A percentile compares a stretch with the other conserved stretches of the same genome.
Conservation (phyloP, 1,140 invertebrate species). For the Heterodera carotae region DNA sequence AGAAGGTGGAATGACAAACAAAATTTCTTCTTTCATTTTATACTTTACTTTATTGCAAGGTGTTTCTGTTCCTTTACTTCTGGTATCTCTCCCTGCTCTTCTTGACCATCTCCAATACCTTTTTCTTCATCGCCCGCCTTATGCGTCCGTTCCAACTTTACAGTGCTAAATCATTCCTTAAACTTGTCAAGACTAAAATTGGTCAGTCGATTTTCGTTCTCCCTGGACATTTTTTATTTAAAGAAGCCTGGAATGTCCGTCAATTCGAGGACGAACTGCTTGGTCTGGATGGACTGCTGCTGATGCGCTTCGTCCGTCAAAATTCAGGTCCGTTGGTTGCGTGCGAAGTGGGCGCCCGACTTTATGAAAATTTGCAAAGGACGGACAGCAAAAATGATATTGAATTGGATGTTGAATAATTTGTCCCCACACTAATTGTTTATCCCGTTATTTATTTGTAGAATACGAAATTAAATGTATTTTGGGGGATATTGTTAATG, state of each 20-base stretch:
- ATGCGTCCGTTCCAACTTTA: constrained; percentile 12
- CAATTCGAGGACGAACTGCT: constrained; percentile 12
- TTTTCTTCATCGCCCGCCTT: not conserved
- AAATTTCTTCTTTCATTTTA: not conserved
- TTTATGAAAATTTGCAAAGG: constrained; percentile 5
- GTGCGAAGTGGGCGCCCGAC: constrained; percentile 11
- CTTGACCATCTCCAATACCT: not conserved
- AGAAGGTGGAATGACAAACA: constrained; percentile 22
- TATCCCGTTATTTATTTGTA: no score
- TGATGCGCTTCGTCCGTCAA: constrained; percentile 26
- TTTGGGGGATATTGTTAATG: no score
- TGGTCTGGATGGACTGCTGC: constrained; percentile 16
- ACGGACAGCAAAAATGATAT: not conserved
- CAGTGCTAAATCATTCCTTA: not conserved
- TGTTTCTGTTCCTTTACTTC: constrained; percentile 27
- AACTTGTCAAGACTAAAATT: not conserved
- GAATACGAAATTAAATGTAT: no score
- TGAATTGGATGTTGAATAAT: not conserved
- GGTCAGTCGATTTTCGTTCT: not conserved
- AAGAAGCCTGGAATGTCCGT: constrained; percentile 3
- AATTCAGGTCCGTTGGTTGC: constrained; percentile 18
- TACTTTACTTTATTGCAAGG: not conserved
- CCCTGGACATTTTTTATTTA: not conserved
- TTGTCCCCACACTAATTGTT: no score
- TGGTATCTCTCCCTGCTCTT: constrained; percentile 17